Evolutionary conservation across 2,113 vertebrate genomes (phyloP), one percentile per base, ranked within the genome.

Genomic region (Oxyura jamaicensis): DNA sequence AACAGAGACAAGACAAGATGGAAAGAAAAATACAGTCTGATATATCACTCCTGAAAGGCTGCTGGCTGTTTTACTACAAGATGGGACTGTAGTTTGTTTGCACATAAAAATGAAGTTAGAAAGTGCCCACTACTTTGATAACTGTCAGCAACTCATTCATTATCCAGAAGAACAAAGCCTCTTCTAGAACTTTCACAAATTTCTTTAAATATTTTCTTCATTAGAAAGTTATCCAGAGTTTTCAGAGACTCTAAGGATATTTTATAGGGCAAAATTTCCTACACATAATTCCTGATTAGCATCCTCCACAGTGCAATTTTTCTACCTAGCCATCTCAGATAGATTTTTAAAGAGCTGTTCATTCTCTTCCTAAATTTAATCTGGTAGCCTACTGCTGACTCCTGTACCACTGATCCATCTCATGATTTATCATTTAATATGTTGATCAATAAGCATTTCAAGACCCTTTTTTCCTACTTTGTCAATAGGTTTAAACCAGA

Each of bases 351-450:
- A 71, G 56, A 78, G 46, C 25, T 65, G 46, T 35, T 91, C 35
- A 63, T 71, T 26, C 41, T 88, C 63, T 91, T 88, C 74, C 26
- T 88, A 77, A 90, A 86, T 63, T 83, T 41, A 74, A 2, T 63
- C 63, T 90, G 25, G 31, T 80, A 80, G 63, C 26, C 63, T 94
- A 18, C 20, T 86, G 78, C 63, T 80, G 67, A 80, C n/a, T 76
- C 36, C 36, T 73, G 59, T 46, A 83, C 15, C 41, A 48, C 41
- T 80, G 28, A 19, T 62, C 28, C 36, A 8, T 42, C 23, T 88
- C 33, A 41, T 59, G 72, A 86, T 92, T 94, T 85, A 83, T 88
- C 25, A 77, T 89, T 85, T 83, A 80, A 80, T 91, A 83, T 58
- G 22, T 55, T 91, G 67, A 69, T 91, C 71, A 79, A 86, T 88